phyloP scores from a whole-genome alignment of 2,797 vertebrate genomes.

The Sciurus vulgaris region DNA sequence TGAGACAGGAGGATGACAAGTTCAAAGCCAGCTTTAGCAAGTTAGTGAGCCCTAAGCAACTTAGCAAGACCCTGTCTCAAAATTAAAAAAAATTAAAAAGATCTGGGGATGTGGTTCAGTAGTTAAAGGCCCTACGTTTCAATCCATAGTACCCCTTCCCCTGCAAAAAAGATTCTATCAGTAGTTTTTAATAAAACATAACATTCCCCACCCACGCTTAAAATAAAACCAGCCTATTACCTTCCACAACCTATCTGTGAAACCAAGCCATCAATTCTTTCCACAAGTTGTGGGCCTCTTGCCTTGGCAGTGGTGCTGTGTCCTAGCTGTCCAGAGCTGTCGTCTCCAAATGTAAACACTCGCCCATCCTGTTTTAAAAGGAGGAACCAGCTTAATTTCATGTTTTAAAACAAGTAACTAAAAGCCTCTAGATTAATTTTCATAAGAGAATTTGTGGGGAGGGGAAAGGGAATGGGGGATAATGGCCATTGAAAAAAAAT shows the following conservation, averaged over 20 bases:
- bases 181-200: slow-evolving; percentile 50
- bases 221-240: slow-evolving; percentile 65
- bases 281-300: slow-evolving; percentile 79
- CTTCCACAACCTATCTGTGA: slow-evolving; percentile 86
- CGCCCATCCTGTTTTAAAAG: slow-evolving; percentile 79
- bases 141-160: no score
- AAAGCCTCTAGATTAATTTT: neutral
- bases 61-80: no score
- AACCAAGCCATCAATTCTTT: slow-evolving; percentile 74
- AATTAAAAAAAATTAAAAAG: no score
- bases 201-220: neutral
- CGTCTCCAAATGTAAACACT: slow-evolving; percentile 86
- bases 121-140: no score
- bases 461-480: no score
- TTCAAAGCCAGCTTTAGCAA: no score
- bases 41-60: no score
- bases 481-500: no score
- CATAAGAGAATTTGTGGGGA: neutral
- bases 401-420: neutral
- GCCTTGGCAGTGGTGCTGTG: neutral
- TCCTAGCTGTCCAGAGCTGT: slow-evolving; percentile 83
- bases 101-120: no score
- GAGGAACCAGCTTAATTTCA: neutral
- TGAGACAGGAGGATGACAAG: no score
- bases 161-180: neutral